These are phyloP conservation scores for Chrysopa pallens DNA, from an alignment of 1,140 invertebrate species.

Conservation along the genomic window DNA sequence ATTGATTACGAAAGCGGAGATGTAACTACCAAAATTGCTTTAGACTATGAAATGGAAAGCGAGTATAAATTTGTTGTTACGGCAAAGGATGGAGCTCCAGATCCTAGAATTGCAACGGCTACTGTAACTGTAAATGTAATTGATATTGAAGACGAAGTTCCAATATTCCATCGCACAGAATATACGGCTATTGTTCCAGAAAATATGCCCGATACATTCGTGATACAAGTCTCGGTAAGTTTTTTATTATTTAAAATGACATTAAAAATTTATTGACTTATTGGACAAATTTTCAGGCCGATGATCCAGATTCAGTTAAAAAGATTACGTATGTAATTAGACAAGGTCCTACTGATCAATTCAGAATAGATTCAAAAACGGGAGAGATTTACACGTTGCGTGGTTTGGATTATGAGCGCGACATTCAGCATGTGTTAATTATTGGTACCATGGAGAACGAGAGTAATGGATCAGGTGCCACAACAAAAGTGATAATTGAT, in stretches of 20 bases:
- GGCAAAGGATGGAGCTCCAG: constrained; percentile 69
- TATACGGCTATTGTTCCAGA: constrained; percentile 69
- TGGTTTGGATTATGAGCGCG: constrained; percentile 61
- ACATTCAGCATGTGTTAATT: constrained; percentile 50
- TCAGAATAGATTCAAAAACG: constrained; percentile 59
- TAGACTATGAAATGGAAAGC: constrained; percentile 71
- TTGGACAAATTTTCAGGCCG: constrained; percentile 31
- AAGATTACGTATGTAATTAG: constrained; percentile 72
- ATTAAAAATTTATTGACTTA: constrained; percentile 6
- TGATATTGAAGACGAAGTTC: constrained; percentile 71
- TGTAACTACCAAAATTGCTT: constrained; percentile 49
- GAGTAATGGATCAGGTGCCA: constrained; percentile 45
- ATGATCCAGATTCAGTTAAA: constrained; percentile 60
- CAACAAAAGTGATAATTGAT: constrained; percentile 52
- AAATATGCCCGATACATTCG: constrained; percentile 55
- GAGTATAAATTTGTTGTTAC: constrained; percentile 72
- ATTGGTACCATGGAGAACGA: constrained; percentile 69
- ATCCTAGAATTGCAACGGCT: constrained; percentile 69
- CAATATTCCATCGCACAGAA: constrained; percentile 49
- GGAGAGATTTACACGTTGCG: constrained; percentile 57
- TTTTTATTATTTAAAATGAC: background rate
- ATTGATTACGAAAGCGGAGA: constrained; percentile 65
- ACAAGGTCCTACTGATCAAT: constrained; percentile 61
- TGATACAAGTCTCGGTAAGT: constrained; percentile 48
- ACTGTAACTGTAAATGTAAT: constrained; percentile 62